Evolutionary conservation across 2,113 vertebrate species (phyloP).

Genomic region (zebrafish (Danio rerio)): DNA sequence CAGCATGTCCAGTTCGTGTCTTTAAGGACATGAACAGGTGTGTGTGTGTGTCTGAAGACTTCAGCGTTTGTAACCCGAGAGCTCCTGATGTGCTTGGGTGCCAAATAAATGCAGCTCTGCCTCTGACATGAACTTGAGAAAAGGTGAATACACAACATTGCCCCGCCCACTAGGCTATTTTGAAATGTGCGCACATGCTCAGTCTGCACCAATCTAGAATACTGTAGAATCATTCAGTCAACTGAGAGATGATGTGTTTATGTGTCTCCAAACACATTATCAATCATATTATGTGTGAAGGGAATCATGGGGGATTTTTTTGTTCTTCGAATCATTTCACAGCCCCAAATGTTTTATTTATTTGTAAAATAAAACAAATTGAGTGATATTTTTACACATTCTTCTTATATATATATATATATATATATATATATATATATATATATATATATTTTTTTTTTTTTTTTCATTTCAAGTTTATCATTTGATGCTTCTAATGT

Average conservation of each 20-base stretch:
- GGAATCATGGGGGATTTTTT: not conserved
- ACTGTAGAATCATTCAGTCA: not conserved
- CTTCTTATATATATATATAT: not conserved
- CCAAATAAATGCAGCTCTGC: conserved; percentile 75
- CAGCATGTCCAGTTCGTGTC: conserved; percentile 35
- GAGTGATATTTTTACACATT: not conserved
- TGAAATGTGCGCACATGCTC: conserved; percentile 68
- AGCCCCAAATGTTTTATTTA: too few relatives aligned
- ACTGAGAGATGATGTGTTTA: not conserved
- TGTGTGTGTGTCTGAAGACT: conserved; percentile 59
- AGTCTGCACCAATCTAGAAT: conserved; percentile 41
- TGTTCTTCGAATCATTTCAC: not conserved
- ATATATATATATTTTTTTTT: too few relatives aligned
- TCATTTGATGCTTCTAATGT: too few relatives aligned
- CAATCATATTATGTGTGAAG: not conserved
- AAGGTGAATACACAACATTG: conserved; percentile 75
- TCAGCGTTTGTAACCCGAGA: conserved; percentile 75
- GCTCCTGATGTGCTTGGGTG: conserved; percentile 66
- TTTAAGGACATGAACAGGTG: conserved; percentile 67
- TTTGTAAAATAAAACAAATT: not conserved
- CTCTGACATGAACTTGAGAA: conserved; percentile 80
- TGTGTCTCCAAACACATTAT: not conserved
- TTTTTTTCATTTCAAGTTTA: not conserved
- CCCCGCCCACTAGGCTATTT: conserved; percentile 71
- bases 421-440: too few relatives aligned